Percentiles rank a stretch among this genome's conserved stretches.
Conservation (phyloP, 2,888 invertebrate species). For the Deilephila porcellus region DNA sequence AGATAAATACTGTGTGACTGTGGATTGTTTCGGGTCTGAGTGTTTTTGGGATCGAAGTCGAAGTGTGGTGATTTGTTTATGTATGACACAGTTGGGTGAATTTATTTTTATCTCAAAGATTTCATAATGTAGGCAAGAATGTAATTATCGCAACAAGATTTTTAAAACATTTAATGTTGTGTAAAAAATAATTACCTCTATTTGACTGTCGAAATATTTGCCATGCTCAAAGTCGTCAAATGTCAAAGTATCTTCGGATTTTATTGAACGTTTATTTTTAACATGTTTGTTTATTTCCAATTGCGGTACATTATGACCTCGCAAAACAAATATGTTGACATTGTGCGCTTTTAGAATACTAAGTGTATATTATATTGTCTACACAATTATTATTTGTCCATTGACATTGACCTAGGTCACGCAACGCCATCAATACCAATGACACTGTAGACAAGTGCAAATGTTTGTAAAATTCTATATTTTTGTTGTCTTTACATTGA, state of each 20-base stretch:
- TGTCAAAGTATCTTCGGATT: background rate
- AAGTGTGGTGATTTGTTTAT: too few species aligned
- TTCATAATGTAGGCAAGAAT: too few species aligned
- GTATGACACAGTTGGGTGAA: too few species aligned
- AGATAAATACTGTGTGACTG: too few species aligned
- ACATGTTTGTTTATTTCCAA: background rate
- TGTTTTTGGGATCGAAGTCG: too few species aligned
- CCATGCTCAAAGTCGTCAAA: background rate
- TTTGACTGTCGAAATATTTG: background rate
- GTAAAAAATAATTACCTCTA: background rate
- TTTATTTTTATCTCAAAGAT: too few species aligned
- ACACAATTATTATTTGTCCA: conserved; percentile 33
- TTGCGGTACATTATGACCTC: conserved; percentile 37
- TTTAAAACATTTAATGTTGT: too few species aligned
- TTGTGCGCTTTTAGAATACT: conserved; percentile 38
- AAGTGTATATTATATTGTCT: conserved; percentile 36
- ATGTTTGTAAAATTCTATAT: too few species aligned
- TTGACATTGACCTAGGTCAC: conserved; percentile 54
- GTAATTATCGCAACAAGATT: too few species aligned
- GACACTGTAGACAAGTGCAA: background rate
- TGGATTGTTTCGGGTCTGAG: too few species aligned
- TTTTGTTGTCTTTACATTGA: too few species aligned
- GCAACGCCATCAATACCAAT: conserved; percentile 16
- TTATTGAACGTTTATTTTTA: background rate
- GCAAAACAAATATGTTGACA: conserved; percentile 36